These are phyloP conservation scores for Paramormyrops kingsleyae DNA, from an alignment of 2,113 vertebrate species.

Conservation along the genomic window DNA sequence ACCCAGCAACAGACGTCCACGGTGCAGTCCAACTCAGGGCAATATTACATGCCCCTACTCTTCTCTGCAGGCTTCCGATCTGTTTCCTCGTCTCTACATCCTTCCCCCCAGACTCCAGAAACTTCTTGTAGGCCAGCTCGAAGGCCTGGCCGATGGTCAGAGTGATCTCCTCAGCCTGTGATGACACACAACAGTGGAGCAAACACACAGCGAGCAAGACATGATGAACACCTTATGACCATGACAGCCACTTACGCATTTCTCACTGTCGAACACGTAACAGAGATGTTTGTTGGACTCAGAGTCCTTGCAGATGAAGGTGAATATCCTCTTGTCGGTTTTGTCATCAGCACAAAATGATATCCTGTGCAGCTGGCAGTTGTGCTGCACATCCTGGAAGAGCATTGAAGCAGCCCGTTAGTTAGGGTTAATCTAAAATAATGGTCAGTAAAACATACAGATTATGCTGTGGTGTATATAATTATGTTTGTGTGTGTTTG, in stretches of 20 bases:
- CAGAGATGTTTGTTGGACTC: slow-evolving; percentile 97
- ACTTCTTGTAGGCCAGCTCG: slow-evolving; percentile 97
- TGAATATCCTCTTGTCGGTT: slow-evolving; percentile 98
- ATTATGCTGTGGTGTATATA: neutral
- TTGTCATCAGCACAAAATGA: slow-evolving; percentile 99
- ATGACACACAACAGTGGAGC: no score
- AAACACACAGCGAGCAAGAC: neutral
- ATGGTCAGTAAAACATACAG: neutral
- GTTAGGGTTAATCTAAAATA: no score
- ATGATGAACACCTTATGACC: neutral
- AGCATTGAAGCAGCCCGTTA: neutral
- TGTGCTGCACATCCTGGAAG: slow-evolving; percentile 86
- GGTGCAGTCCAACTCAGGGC: neutral
- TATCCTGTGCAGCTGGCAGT: slow-evolving; percentile 95
- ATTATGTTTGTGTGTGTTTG: neutral
- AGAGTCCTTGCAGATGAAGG: slow-evolving; percentile 98
- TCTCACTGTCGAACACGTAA: slow-evolving; percentile 98
- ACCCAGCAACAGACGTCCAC: neutral
- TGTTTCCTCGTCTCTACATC: slow-evolving; percentile 97
- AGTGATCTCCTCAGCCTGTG: slow-evolving; percentile 92
- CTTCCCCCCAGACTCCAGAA: slow-evolving; percentile 96
- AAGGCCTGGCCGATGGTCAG: slow-evolving; percentile 97
- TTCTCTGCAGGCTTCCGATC: slow-evolving; percentile 88
- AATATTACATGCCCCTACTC: slow-evolving; percentile 61
- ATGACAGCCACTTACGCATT: slow-evolving; percentile 78